Base-by-base conservation (phyloP, 1,140 invertebrate genomes). In the Heliconius hewitsoni region DNA sequence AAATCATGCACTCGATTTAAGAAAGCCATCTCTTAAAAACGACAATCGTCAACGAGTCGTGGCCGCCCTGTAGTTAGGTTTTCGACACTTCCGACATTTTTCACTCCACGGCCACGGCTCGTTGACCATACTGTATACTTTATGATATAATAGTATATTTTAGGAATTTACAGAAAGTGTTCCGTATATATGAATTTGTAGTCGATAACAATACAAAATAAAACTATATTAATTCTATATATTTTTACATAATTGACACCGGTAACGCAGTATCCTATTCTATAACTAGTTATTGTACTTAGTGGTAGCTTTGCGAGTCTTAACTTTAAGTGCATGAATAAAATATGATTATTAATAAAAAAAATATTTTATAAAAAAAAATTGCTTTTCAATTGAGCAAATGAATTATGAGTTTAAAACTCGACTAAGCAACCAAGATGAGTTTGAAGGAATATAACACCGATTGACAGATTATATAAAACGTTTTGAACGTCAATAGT, bases 231-330 rank as follows among this genome's bases (percentile, higher is more conserved):
- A 66, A 27, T 13, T 27, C 16, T 30, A 30, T 66, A 66, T 30
- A 66, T 27, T 27, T 74, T 77, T 84, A 82, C 76, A 73, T 91
- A 92, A 92, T 92, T 92, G 90, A 92, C 90, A 87, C 84, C 86
- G 88, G 89, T 90, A 90, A 90, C 86, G 76, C 84, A 84, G 81
- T 81, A 83, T 82, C 76, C 82, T 86, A 87, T 76, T 83, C 83
- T 89, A 83, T 82, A 66, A 66, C 88, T 92, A 91, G 73, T 90
- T 89, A 92, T 92, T 92, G 90, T 92, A 91, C 90, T 92, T 87
- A 90, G 71, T 90, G 86, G 87, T 91, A 90, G 84, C 77, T 82
- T 80, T 30, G 71, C 79, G 71, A 76, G n/a, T 46, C 74, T 75
- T 77, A 81, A 82, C 27, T 46, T 57, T 77, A 82, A 50, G 23